Percentiles rank a stretch among this genome's conserved stretches.
Conservation (phyloP, 2,888 invertebrate species). For the Rotaria socialis region DNA sequence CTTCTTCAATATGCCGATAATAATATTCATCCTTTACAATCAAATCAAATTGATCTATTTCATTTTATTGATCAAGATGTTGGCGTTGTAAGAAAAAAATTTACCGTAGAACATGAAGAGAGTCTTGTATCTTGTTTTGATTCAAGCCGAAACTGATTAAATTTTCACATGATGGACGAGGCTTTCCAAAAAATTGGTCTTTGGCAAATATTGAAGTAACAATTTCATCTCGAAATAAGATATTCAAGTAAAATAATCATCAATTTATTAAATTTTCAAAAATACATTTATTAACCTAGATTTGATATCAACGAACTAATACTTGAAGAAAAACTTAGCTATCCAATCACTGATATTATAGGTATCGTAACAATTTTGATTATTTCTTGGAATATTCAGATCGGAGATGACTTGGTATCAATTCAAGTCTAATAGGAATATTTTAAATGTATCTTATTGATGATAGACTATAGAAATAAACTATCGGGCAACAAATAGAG, state of each 20-base stretch:
- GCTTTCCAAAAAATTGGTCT: constrained; percentile 15
- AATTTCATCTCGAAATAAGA: neutral
- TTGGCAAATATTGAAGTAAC: neutral
- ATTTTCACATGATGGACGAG: constrained; percentile 28
- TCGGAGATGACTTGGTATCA: too few species aligned
- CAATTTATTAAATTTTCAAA: neutral
- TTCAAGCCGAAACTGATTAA: neutral
- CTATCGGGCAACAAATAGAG: too few species aligned
- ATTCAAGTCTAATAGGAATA: too few species aligned
- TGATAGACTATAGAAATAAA: too few species aligned
- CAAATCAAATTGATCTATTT: constrained; percentile 10
- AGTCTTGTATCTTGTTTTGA: too few species aligned
- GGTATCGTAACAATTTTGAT: neutral
- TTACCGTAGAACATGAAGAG: neutral
- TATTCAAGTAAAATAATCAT: neutral
- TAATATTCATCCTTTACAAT: constrained; percentile 21
- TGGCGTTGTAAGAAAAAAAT: neutral
- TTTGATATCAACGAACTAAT: constrained; percentile 3
- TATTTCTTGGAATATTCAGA: too few species aligned
- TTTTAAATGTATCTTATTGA: too few species aligned
- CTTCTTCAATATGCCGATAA: constrained; percentile 18
- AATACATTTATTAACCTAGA: neutral
- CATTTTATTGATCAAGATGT: constrained; percentile 16
- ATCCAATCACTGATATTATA: neutral
- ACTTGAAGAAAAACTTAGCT: neutral